Evolutionary conservation across 2,888 invertebrate genomes (phyloP).

Genomic region (Kryphioiulus occultus): DNA sequence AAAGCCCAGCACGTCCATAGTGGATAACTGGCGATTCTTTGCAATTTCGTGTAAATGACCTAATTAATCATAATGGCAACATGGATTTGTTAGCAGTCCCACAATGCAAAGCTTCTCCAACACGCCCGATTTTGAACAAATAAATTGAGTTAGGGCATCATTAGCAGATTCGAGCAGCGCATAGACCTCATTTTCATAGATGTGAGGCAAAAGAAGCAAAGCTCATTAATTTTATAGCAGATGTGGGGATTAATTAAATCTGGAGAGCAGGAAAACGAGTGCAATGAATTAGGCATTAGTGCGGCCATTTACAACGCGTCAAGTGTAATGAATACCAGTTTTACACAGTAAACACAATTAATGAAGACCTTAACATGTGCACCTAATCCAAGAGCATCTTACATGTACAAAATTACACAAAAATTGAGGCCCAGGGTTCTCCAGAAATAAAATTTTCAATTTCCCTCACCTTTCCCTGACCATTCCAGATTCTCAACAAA

Average conservation of each 20-base stretch:
- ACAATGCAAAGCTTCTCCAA: background rate
- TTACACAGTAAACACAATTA: background rate
- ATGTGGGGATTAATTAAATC: slow-evolving; percentile 32
- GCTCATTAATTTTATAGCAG: slow-evolving; percentile 38
- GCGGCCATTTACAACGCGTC: background rate
- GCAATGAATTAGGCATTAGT: slow-evolving; percentile 25
- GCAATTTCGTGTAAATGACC: background rate
- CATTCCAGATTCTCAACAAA: too few relatives aligned
- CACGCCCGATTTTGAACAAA: background rate
- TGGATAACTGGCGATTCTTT: background rate
- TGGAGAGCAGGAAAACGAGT: slow-evolving; percentile 28
- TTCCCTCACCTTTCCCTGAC: too few relatives aligned
- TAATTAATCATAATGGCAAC: background rate
- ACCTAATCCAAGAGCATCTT: background rate
- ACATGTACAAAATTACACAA: too few relatives aligned
- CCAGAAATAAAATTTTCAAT: too few relatives aligned
- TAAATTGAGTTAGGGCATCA: background rate
- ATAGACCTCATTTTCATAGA: background rate
- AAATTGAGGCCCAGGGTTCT: too few relatives aligned
- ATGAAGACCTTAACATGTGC: background rate
- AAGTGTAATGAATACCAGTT: background rate
- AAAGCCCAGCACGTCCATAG: background rate
- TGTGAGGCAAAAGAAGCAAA: background rate
- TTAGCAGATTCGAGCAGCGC: background rate
- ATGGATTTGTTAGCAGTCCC: background rate